phyloP scores from a whole-genome alignment of 1,140 invertebrate species.

The Carcinoscorpius rotundicauda region DNA sequence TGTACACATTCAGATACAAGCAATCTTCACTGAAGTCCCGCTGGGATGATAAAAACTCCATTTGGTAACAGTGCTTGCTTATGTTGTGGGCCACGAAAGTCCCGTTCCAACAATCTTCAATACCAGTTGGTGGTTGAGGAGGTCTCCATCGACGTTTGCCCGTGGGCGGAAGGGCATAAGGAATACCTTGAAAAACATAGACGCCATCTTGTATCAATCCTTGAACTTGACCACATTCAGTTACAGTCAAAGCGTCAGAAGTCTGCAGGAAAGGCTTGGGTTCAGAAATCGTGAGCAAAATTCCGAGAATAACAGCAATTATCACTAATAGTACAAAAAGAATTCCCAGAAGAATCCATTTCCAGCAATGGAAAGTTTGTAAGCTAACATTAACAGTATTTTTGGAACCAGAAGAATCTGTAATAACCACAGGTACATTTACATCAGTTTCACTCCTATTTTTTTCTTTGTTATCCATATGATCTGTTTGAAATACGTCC shows the following conservation, averaged over 20 bases:
- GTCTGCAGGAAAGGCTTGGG: too few species aligned
- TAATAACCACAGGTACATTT: too few species aligned
- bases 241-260: constrained; percentile 9
- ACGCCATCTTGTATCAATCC: constrained; percentile 49
- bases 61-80: constrained; percentile 28
- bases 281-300: too few species aligned
- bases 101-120: constrained; percentile 67
- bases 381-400: too few species aligned
- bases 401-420: too few species aligned
- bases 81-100: constrained; percentile 47
- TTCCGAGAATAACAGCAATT: too few species aligned
- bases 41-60: constrained; percentile 42
- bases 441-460: too few species aligned
- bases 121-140: constrained; percentile 47
- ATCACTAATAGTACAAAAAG: too few species aligned
- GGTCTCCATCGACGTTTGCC: constrained; percentile 52
- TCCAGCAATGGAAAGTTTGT: too few species aligned
- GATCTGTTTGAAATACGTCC: too few species aligned
- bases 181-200: constrained; percentile 69
- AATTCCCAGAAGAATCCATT: too few species aligned
- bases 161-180: constrained; percentile 66
- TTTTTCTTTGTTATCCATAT: too few species aligned
- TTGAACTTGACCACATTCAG: constrained; percentile 16
- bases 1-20: constrained; percentile 55
- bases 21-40: constrained; percentile 55